Percentiles rank a stretch among this genome's conserved stretches.
These are phyloP conservation scores for Gymnopithys bicolor DNA, from an alignment of 2,797 vertebrate genomes.

Conservation along the genomic window DNA sequence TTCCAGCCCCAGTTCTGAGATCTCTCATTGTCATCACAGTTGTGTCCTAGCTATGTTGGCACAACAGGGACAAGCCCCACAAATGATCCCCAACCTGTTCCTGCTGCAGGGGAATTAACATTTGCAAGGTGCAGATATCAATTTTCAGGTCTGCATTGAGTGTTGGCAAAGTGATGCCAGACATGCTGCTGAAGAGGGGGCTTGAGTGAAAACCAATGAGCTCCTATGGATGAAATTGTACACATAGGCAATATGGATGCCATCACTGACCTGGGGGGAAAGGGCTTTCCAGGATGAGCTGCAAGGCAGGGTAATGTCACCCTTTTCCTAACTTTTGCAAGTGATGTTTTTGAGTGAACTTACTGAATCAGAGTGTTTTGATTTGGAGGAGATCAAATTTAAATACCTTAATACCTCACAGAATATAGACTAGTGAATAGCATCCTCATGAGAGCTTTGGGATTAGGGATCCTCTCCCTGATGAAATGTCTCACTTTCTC, in stretches of 20 bases:
- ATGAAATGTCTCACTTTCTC: not conserved
- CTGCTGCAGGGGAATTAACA: not conserved
- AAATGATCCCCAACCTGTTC: not conserved
- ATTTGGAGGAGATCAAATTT: not conserved
- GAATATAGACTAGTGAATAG: not conserved
- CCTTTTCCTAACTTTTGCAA: not conserved
- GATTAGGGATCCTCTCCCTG: not conserved
- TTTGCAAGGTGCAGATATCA: not conserved
- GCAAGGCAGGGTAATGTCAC: not conserved
- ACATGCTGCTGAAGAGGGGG: fast-evolving
- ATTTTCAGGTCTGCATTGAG: not conserved
- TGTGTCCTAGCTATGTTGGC: not conserved
- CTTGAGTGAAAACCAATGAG: not conserved
- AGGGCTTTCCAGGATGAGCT: not conserved
- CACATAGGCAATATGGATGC: not conserved
- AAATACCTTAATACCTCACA: not conserved
- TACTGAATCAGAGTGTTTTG: not conserved
- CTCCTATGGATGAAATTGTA: not conserved
- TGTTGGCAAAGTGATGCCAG: not conserved
- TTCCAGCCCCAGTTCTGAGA: not conserved
- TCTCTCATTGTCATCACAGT: not conserved
- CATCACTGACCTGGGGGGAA: not conserved
- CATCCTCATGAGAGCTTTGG: not conserved
- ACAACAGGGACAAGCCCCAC: not conserved
- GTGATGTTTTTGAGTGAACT: not conserved